Evolutionary conservation across 2,113 vertebrate genomes (phyloP), one percentile per base, ranked within the genome.

Genomic region (Nycticebus coucang): DNA sequence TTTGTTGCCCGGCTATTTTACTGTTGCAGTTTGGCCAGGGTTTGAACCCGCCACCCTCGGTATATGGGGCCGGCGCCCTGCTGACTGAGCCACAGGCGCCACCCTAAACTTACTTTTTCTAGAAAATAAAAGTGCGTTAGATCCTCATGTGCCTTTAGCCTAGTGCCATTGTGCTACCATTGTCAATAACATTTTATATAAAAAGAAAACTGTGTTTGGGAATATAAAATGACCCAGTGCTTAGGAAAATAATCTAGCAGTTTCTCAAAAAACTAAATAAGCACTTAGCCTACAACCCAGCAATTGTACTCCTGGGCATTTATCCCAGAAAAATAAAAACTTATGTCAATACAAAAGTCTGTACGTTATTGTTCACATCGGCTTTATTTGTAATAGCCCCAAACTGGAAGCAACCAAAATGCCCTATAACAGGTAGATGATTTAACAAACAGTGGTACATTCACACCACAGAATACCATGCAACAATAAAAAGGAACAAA

Each of bases 261-360:
- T 80, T 94, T 89, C 92, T 89, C 71, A 87, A 89, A 87, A 92
- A 83, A 82, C 62, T 22, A 94, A 93, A 82, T 95, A 66, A 50
- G 84, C 45, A 94, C 18, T 95, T 95, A 82, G 83, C 64, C 92
- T 93, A 84, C 87, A 96, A 89, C 24, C 89, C 75, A 89, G 75
- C 75, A 55, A 89, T 83, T 41, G 33, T 62, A 59, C 57, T 95
- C 81, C 55, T 78, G 90, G 89, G 94, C 94, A 95, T 95, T 71
- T 66, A 87, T 97, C 96, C 93, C 96, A 97, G 94, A 80, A 21
- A 89, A 95, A 79, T 69, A 84, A 93, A 97, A 96, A 94, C 82
- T 87, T 64, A 64, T 4, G 53, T 94, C 86, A 72, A 81, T 74
- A 96, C 21, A 77, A 82, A 97, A 96, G 89, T 83, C 83, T 86